phyloP scores from a whole-genome alignment of 37 sponge, comb jelly and placozoan species.

The Ianthella basta region DNA sequence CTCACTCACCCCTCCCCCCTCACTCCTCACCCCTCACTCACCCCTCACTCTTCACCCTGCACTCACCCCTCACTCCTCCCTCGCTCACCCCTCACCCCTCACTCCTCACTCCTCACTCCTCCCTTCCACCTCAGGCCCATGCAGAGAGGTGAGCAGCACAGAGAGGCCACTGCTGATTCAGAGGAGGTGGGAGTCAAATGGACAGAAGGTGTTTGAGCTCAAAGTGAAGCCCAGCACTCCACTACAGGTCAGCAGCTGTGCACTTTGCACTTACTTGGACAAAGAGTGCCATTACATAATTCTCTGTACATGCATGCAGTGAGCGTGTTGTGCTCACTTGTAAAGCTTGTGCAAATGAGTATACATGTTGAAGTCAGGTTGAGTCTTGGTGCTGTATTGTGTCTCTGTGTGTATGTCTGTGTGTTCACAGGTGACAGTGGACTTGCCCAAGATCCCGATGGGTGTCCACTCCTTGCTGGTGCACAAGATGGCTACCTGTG shows the following conservation, averaged over 20 bases:
- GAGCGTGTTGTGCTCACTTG: no score
- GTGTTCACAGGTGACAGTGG: constrained; percentile 23
- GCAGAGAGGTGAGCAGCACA: constrained; percentile 1
- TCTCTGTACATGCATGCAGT: neutral
- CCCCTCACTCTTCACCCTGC: no score
- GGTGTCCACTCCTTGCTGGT: constrained; percentile 8
- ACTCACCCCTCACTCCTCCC: no score
- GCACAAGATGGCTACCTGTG: constrained; percentile 20
- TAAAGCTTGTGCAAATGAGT: no score
- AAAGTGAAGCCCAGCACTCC: constrained; percentile 19
- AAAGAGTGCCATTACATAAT: neutral
- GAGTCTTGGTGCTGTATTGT: no score
- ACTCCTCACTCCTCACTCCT: no score
- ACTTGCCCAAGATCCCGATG: constrained; percentile 10
- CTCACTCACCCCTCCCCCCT: no score
- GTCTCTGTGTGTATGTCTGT: neutral
- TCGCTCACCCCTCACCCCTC: no score
- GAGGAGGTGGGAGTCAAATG: constrained; percentile 21
- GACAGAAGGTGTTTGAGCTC: constrained; percentile 7
- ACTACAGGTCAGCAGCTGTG: neutral
- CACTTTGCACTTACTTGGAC: neutral
- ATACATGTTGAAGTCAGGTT: no score
- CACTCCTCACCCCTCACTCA: no score
- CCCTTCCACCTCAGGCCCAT: neutral
- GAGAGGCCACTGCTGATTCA: constrained; percentile 14